These are phyloP conservation scores for Holothuria scabra DNA, from an alignment of 53 echinoderm and acorn worm genomes.

Conservation along the genomic window DNA sequence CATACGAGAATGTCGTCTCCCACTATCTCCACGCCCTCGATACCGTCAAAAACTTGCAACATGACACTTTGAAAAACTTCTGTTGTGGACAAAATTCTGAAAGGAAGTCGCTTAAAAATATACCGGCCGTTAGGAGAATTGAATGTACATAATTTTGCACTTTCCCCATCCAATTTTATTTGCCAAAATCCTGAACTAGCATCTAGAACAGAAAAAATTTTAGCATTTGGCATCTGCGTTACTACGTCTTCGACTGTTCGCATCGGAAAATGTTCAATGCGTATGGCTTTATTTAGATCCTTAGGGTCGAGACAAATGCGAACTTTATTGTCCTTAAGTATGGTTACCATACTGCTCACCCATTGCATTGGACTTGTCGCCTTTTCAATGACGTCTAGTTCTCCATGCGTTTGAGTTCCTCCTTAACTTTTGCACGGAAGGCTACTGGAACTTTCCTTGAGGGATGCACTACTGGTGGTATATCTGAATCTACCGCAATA, in stretches of 20 bases:
- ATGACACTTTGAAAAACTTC: conserved; percentile 62
- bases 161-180: conserved; percentile 54
- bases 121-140: conserved; percentile 57
- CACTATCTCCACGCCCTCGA: conserved; percentile 57
- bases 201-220: conserved; percentile 52
- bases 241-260: conserved; percentile 60
- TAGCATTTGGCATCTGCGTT: conserved; percentile 40
- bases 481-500: too few species aligned
- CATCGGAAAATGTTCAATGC: conserved; percentile 64
- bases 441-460: too few species aligned
- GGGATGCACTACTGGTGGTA: too few species aligned
- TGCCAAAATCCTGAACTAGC: conserved; percentile 66
- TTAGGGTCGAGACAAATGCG: too few species aligned
- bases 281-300: conserved; percentile 44
- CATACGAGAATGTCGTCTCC: conserved; percentile 67
- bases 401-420: too few species aligned
- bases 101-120: conserved; percentile 44
- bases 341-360: too few species aligned
- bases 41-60: conserved; percentile 49
- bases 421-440: too few species aligned
- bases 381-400: too few species aligned
- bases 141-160: conserved; percentile 58
- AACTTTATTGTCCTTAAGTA: too few species aligned
- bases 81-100: conserved; percentile 58
- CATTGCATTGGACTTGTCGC: too few species aligned